Evolutionary conservation across 2,113 vertebrate genomes (phyloP).

Genomic region (Pseudonaja textilis): DNA sequence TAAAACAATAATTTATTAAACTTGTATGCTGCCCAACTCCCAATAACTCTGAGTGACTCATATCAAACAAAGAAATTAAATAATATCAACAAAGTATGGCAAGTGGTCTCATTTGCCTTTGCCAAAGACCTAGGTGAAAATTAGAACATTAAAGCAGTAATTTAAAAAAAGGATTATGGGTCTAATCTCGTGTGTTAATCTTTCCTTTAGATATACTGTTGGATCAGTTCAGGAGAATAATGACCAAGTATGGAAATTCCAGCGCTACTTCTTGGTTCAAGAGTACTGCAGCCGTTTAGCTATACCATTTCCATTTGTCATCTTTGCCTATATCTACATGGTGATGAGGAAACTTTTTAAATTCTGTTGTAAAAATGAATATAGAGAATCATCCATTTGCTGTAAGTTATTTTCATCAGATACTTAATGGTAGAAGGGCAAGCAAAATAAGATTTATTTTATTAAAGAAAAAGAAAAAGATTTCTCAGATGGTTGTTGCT

Average conservation of each 20-base stretch:
- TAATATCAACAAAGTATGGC: neutral
- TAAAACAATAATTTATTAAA: neutral
- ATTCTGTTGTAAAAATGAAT: slow-evolving; percentile 67
- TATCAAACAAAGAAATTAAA: neutral
- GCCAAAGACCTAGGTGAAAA: neutral
- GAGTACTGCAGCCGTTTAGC: slow-evolving; percentile 77
- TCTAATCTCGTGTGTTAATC: neutral
- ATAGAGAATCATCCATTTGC: slow-evolving; percentile 52
- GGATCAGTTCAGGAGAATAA: slow-evolving; percentile 79
- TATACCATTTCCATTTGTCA: slow-evolving; percentile 76
- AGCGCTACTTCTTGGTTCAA: slow-evolving; percentile 77
- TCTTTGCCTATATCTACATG: slow-evolving; percentile 78
- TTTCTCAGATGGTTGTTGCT: neutral
- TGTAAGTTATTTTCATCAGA: slow-evolving; percentile 68
- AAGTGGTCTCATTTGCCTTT: neutral
- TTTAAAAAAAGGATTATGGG: neutral
- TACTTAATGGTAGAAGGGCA: neutral
- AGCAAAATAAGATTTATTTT: neutral
- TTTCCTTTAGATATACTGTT: slow-evolving; percentile 69
- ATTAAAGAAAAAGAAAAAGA: neutral
- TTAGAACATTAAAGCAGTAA: neutral
- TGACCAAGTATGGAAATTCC: slow-evolving; percentile 80
- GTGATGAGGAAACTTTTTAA: slow-evolving; percentile 68
- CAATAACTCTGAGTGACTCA: neutral
- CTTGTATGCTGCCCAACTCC: neutral